These are phyloP conservation scores for Microctonus hyperodae DNA, from an alignment of 2,888 invertebrate genomes.

Conservation along the genomic window DNA sequence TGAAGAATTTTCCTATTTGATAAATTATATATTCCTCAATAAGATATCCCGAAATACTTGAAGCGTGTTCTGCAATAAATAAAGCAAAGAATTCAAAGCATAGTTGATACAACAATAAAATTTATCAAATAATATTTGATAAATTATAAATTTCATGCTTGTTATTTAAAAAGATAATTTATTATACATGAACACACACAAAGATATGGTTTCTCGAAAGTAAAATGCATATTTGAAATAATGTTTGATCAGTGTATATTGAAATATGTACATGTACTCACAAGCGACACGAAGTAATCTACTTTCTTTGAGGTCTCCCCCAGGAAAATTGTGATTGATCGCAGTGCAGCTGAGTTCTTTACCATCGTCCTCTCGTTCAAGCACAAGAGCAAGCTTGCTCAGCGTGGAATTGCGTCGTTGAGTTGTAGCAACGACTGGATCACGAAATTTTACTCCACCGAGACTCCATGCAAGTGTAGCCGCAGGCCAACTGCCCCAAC, in stretches of 20 bases:
- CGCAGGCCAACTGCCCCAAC: conserved; percentile 83
- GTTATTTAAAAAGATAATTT: no score
- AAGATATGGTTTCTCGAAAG: background rate
- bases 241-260: background rate
- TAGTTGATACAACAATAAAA: no score
- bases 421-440: conserved; percentile 70
- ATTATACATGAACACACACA: no score
- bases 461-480: conserved; percentile 84
- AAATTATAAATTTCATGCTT: no score
- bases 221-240: background rate
- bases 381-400: conserved; percentile 74
- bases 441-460: conserved; percentile 73
- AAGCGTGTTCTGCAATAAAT: no score
- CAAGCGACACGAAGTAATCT: conserved; percentile 82
- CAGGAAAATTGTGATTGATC: conserved; percentile 87
- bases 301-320: conserved; percentile 80
- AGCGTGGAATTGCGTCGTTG: conserved; percentile 71
- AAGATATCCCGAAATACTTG: no score
- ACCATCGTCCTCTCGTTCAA: conserved; percentile 81
- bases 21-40: no score
- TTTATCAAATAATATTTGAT: no score
- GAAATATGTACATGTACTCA: conserved; percentile 66
- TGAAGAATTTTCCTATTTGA: no score
- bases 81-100: no score
- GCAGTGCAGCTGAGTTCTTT: conserved; percentile 84